A percentile compares a stretch with the other conserved stretches of the same genome.
phyloP scores from a whole-genome alignment of 2,888 invertebrate genomes.

The Tillus elongatus region DNA sequence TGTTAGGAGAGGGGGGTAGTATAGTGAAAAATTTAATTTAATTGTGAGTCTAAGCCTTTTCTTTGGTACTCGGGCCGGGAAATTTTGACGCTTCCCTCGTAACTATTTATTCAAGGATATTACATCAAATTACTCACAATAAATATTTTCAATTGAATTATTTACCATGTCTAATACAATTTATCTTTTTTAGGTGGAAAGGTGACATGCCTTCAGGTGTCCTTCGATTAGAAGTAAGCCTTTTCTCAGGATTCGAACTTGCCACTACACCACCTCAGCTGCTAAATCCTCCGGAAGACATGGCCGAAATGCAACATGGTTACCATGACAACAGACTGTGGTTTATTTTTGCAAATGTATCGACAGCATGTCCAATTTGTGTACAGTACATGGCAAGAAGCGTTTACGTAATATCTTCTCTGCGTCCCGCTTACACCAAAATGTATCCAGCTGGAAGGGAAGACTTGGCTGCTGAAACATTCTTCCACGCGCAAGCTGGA shows the following conservation, averaged over 20 bases:
- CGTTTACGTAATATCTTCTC: constrained; percentile 50
- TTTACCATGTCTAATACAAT: not conserved
- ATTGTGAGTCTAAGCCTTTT: too few species aligned
- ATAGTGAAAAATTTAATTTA: too few species aligned
- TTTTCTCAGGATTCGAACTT: constrained; percentile 57
- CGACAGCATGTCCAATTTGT: constrained; percentile 53
- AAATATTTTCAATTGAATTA: too few species aligned
- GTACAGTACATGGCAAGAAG: constrained; percentile 53
- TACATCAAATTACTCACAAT: too few species aligned
- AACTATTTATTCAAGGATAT: too few species aligned
- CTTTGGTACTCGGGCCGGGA: too few species aligned
- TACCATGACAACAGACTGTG: constrained; percentile 53
- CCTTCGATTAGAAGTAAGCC: constrained; percentile 50
- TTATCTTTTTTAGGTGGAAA: constrained; percentile 47
- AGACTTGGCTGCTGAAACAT: constrained; percentile 56
- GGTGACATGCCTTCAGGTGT: constrained; percentile 52
- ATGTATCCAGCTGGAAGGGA: constrained; percentile 54
- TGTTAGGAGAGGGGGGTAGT: too few species aligned
- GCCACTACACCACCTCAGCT: constrained; percentile 41
- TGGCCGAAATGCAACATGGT: constrained; percentile 52
- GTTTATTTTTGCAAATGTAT: constrained; percentile 57
- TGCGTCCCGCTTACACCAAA: constrained; percentile 54
- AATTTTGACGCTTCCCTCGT: too few species aligned
- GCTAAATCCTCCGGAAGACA: constrained; percentile 48
- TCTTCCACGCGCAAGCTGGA: constrained; percentile 53